Conservation (phyloP, 1,140 invertebrate species). For the Drosophila ohnishii region DNA sequence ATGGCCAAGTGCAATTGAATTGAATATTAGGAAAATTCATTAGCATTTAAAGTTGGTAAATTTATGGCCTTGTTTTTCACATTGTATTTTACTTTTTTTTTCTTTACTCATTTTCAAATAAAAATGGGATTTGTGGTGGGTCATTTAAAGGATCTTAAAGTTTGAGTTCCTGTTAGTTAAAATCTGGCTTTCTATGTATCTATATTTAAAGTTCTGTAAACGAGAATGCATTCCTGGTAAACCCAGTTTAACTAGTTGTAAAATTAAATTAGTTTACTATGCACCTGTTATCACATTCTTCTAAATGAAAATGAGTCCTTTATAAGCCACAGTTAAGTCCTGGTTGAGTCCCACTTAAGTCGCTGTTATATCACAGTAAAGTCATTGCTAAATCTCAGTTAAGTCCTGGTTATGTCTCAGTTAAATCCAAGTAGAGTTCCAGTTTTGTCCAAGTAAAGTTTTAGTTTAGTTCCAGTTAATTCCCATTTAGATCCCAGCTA, state of each 20-base stretch:
- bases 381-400: neutral
- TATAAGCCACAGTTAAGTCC: too few species aligned
- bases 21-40: neutral
- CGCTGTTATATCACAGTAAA: too few species aligned
- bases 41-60: neutral
- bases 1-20: constrained; percentile 5
- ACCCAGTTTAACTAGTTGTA: neutral
- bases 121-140: neutral
- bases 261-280: neutral
- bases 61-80: constrained; percentile 3
- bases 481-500: neutral
- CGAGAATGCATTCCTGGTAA: neutral
- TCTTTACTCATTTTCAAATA: neutral
- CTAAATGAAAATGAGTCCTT: neutral
- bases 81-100: neutral
- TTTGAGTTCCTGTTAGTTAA: too few species aligned
- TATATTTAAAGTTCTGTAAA: neutral
- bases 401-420: too few species aligned
- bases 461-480: neutral
- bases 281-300: neutral
- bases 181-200: too few species aligned
- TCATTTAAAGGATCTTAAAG: neutral
- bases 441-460: too few species aligned
- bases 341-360: neutral
- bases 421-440: too few species aligned